Percentiles rank a stretch among this genome's conserved stretches.
phyloP scores from a whole-genome alignment of 2,797 vertebrate genomes.

The Channa striata region DNA sequence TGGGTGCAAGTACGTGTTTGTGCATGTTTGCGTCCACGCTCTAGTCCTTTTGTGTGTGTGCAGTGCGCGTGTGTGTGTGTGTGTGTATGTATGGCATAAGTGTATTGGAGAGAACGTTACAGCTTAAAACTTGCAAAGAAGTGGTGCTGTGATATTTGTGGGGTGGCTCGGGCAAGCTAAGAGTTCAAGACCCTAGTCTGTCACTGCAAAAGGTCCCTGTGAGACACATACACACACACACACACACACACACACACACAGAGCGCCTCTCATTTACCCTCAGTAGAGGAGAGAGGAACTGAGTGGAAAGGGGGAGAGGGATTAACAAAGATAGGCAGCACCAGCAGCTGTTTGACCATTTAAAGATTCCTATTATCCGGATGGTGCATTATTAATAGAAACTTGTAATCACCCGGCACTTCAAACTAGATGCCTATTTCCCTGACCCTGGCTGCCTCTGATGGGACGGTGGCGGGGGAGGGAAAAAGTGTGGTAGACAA shows the following conservation, averaged over 20 bases:
- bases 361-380: constrained; percentile 67
- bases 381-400: constrained; percentile 69
- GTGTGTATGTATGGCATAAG: constrained; percentile 10
- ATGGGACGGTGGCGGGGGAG: constrained; percentile 16
- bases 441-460: constrained; percentile 30
- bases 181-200: constrained; percentile 74
- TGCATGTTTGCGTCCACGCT: constrained; percentile 47
- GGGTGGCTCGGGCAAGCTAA: constrained; percentile 51
- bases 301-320: constrained; percentile 52
- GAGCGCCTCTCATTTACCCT: constrained; percentile 61
- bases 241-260: constrained; percentile 27
- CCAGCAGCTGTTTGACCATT: constrained; percentile 71
- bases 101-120: constrained; percentile 27
- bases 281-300: constrained; percentile 39
- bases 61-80: constrained; percentile 31
- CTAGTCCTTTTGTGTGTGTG: constrained; percentile 46
- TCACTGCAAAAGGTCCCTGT: constrained; percentile 65
- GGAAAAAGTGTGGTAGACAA: constrained; percentile 39
- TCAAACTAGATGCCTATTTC: constrained; percentile 64
- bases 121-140: constrained; percentile 73
- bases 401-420: constrained; percentile 44
- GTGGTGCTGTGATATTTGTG: constrained; percentile 55
- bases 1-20: constrained; percentile 49
- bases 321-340: constrained; percentile 69
- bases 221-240: constrained; percentile 42